Evolutionary conservation across 2,797 vertebrate species (phyloP), one percentile per base, ranked within the genome.

Genomic region (Lerista edwardsae): DNA sequence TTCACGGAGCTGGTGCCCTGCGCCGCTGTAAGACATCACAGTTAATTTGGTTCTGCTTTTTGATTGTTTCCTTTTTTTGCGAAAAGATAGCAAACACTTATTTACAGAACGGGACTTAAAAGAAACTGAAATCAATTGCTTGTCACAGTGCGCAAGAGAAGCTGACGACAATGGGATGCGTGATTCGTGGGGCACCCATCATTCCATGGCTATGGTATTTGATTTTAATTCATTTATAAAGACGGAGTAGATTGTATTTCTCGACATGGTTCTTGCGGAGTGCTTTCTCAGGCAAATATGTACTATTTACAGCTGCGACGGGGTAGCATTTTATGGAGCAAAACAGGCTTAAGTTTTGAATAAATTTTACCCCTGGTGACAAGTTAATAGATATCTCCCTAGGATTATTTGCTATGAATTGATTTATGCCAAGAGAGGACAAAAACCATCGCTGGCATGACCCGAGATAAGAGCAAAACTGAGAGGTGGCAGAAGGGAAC

Each of bases 301-400:
- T 89, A 71, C 62, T 94, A 91, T 94, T 93, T 95, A 93, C 88
- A 90, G 51, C 79, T 87, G 69, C 31, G n/a, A 88, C 85, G 83
- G 67, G 87, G 82, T 88, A 93, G 72, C 57, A 88, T 92, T 93
- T 91, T 85, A 79, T 84, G 82, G 80, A 93, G 59, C 57, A 91
- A 91, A 92, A 87, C 71, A 80, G 87, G 91, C 91, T 77, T 89
- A 91, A 92, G 81, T 93, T 94, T 95, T 94, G 94, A 94, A 93
- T 94, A 94, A 94, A 91, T 93, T 94, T 92, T 93, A 88, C 93
- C 88, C 90, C 91, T 64, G 57, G 82, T 93, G 94, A 93, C 93
- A 95, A 93, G 91, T 92, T 94, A 94, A 95, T 95, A 93, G 87
- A 91, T 90, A 90, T 88, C 92, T 91, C 86, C 82, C 88, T 89